Percentiles rank a stretch among this genome's conserved stretches.
Conservation (phyloP, 2,888 invertebrate genomes). For the Mycalesis mineus region DNA sequence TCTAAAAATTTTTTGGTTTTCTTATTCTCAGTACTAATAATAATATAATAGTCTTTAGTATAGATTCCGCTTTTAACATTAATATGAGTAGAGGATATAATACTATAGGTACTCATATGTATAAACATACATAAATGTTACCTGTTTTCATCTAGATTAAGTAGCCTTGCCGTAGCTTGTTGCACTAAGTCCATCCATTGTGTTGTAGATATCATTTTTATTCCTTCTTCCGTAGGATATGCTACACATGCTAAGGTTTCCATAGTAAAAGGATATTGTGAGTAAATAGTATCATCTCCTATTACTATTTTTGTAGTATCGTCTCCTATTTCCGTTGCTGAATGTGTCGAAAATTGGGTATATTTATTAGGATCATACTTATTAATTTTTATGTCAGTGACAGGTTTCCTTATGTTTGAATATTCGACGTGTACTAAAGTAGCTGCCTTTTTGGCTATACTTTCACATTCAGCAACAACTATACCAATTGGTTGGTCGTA, state of each 20-base stretch:
- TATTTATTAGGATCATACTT: conserved; percentile 36
- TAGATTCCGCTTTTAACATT: too few relatives aligned
- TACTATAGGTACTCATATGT: too few relatives aligned
- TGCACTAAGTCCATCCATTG: conserved; percentile 76
- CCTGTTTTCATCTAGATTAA: conserved; percentile 9
- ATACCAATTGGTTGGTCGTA: conserved; percentile 51
- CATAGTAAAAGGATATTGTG: conserved; percentile 86
- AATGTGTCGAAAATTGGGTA: conserved; percentile 24
- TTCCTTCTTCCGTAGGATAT: conserved; percentile 82
- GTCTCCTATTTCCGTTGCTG: conserved; percentile 45
- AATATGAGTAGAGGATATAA: too few relatives aligned
- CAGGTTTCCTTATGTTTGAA: conserved; percentile 49
- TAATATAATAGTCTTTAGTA: too few relatives aligned
- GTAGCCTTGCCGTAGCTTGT: conserved; percentile 3
- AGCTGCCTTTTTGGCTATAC: conserved; percentile 75
- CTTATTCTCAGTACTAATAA: too few relatives aligned
- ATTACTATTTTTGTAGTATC: conserved; percentile 57
- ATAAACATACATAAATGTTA: not conserved
- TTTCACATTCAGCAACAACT: conserved; percentile 77
- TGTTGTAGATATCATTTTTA: conserved; percentile 79
- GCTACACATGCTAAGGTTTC: conserved; percentile 82
- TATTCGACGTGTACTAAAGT: conserved; percentile 76
- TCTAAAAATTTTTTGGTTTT: too few relatives aligned
- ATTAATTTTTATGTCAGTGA: conserved; percentile 43
- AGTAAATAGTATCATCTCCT: conserved; percentile 72